Evolutionary conservation across 1,140 invertebrate species (phyloP).

Genomic region (Reticulitermes speratus): DNA sequence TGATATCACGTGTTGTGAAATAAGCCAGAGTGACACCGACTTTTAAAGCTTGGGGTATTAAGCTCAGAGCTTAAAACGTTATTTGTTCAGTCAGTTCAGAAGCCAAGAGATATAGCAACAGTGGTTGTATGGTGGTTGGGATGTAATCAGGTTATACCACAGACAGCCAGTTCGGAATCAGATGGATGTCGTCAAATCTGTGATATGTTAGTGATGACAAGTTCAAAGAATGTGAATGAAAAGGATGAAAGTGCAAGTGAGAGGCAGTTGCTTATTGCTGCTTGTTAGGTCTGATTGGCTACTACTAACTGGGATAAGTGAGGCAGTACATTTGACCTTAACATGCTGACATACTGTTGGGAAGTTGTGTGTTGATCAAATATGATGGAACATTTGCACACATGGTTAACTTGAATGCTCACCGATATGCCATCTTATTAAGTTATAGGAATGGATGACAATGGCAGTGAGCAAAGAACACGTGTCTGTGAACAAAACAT

Average conservation of each 20-base stretch:
- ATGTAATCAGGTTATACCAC: not conserved
- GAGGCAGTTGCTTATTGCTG: not conserved
- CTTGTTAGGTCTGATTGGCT: not conserved
- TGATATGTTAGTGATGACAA: not conserved
- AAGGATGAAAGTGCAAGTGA: not conserved
- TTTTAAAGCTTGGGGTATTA: not conserved
- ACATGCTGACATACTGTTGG: not conserved
- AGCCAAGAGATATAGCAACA: not conserved
- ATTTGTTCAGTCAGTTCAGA: not conserved
- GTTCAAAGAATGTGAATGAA: not conserved
- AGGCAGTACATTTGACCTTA: slow-evolving; percentile 5
- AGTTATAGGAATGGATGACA: not conserved
- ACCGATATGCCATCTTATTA: not conserved
- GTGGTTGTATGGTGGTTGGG: not conserved
- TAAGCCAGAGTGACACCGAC: not conserved
- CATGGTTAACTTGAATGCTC: not conserved
- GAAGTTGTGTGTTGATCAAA: not conserved
- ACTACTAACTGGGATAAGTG: not conserved
- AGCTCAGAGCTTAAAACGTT: not conserved
- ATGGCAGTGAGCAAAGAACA: not conserved
- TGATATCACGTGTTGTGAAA: not conserved
- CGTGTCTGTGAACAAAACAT: not conserved
- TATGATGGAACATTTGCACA: not conserved
- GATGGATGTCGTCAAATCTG: not conserved
- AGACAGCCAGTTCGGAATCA: not conserved